Evolutionary conservation across 2,888 invertebrate species (phyloP).

Genomic region (Bedellia somnulentella): DNA sequence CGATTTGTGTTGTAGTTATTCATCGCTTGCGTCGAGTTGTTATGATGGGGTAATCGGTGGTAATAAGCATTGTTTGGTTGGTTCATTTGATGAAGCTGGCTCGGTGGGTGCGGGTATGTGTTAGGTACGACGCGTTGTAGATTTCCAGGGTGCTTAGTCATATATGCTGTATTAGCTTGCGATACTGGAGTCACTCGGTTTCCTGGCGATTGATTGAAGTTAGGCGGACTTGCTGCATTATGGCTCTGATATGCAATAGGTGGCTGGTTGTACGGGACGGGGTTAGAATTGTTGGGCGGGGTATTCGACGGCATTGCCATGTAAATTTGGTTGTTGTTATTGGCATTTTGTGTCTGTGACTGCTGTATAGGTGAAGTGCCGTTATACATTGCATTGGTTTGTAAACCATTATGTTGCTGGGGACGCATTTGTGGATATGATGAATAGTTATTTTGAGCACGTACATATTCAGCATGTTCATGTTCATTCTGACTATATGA

Average conservation of each 20-base stretch:
- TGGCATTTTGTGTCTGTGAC: conserved; percentile 18
- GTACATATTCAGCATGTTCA: conserved; percentile 35
- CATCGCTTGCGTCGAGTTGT: conserved; percentile 18
- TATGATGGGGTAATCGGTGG: conserved; percentile 36
- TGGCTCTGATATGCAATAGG: conserved; percentile 33
- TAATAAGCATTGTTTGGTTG: conserved; percentile 44
- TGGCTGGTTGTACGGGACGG: conserved; percentile 40
- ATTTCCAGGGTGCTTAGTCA: conserved; percentile 28
- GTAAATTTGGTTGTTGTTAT: conserved; percentile 34
- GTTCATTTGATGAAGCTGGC: conserved; percentile 29
- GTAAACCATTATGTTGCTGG: conserved; percentile 33
- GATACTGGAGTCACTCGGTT: conserved; percentile 41
- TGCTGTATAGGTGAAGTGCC: conserved; percentile 14
- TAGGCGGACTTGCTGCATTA: conserved; percentile 39
- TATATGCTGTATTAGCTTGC: conserved; percentile 24
- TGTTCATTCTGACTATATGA: conserved; percentile 32
- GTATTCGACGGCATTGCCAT: conserved; percentile 30
- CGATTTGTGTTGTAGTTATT: conserved; percentile 26
- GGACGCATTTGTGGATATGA: conserved; percentile 34
- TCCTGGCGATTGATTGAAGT: conserved; percentile 39
- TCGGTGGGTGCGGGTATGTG: conserved; percentile 36
- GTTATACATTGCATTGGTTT: conserved; percentile 33
- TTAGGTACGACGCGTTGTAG: conserved; percentile 34
- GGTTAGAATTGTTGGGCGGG: conserved; percentile 27
- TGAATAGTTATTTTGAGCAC: conserved; percentile 36